Conservation (phyloP, 2,113 vertebrate species). For the Symphodus melops region DNA sequence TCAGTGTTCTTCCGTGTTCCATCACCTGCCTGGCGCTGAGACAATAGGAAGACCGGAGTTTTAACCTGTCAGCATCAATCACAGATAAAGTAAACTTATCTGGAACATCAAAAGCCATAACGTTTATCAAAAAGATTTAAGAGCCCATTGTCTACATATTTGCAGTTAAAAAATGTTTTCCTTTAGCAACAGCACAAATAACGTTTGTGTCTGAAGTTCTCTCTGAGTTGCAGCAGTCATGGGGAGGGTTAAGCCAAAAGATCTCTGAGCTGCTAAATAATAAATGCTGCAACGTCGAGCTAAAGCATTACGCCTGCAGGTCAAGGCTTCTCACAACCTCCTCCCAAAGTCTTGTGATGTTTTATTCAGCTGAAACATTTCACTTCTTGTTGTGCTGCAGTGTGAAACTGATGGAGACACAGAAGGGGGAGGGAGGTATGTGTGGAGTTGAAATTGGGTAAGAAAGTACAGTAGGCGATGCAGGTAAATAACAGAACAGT, state of each 20-base stretch:
- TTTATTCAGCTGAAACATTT: slow-evolving; percentile 52
- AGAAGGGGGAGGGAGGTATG: background rate
- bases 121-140: background rate
- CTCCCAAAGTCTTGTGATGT: slow-evolving; percentile 44
- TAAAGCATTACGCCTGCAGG: slow-evolving; percentile 9
- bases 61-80: background rate
- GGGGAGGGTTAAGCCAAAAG: background rate
- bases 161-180: background rate
- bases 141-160: background rate
- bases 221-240: slow-evolving; percentile 4
- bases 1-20: background rate
- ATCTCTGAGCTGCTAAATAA: slow-evolving; percentile 19
- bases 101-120: background rate
- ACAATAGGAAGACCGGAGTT: background rate
- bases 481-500: slow-evolving; percentile 5
- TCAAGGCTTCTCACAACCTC: slow-evolving; percentile 31
- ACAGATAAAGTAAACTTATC: background rate
- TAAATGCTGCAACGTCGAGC: background rate
- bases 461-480: background rate
- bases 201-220: background rate
- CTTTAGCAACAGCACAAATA: background rate
- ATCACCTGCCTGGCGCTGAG: slow-evolving; percentile 12
- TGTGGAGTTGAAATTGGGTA: background rate
- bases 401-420: slow-evolving; percentile 4
- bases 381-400: slow-evolving; percentile 10